Evolutionary conservation across 2,888 invertebrate species (phyloP).

Genomic region (Gisinianus flammeolus): DNA sequence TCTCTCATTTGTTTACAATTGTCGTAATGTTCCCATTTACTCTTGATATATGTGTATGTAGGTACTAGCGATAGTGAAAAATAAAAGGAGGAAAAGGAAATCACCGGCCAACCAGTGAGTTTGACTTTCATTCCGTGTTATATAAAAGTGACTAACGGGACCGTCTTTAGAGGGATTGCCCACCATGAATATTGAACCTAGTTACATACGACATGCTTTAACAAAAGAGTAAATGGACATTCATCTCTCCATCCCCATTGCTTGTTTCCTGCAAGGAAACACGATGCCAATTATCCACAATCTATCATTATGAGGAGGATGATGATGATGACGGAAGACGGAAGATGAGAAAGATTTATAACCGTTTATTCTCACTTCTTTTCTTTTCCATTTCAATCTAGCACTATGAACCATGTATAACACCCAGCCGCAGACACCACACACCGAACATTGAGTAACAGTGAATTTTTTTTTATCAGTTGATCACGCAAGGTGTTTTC

Average conservation of each 20-base stretch:
- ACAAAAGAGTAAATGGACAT: too few relatives aligned
- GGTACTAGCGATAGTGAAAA: background rate
- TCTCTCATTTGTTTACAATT: background rate
- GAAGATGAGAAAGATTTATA: slow-evolving; percentile 14
- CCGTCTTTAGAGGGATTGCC: background rate
- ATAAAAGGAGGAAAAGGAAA: background rate
- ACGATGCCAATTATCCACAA: background rate
- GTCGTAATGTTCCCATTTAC: background rate
- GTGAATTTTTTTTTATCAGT: slow-evolving; percentile 30
- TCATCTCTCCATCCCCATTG: background rate
- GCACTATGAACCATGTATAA: background rate
- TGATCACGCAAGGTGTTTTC: slow-evolving; percentile 28
- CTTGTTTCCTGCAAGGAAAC: too few relatives aligned
- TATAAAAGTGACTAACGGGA: slow-evolving; percentile 14
- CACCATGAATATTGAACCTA: background rate
- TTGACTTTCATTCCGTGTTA: slow-evolving; percentile 15
- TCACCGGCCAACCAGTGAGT: background rate
- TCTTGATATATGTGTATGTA: background rate
- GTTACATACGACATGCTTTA: too few relatives aligned
- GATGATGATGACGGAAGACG: background rate
- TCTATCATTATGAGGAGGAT: background rate
- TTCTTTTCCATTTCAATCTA: too few relatives aligned
- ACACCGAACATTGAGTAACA: slow-evolving; percentile 24
- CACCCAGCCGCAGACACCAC: background rate
- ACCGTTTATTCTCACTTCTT: background rate